Evolutionary conservation across 2,113 vertebrate genomes (phyloP).

Genomic region (Tauraco erythrolophus): DNA sequence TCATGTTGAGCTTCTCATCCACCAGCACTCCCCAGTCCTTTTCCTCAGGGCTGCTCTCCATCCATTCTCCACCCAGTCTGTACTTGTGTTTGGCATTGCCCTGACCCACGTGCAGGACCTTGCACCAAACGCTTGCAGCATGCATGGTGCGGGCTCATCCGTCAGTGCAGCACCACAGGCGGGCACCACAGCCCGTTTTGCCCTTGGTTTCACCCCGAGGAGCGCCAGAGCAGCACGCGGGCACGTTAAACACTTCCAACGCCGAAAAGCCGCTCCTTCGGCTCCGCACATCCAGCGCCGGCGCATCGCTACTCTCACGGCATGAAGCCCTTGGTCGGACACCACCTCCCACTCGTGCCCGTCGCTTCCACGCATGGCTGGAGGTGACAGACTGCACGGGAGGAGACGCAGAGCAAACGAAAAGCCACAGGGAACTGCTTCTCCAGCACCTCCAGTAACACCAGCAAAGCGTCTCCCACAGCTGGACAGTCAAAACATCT

Average conservation of each 20-base stretch:
- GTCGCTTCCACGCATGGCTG: rapidly evolving
- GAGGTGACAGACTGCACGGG: neutral
- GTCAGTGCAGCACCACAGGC: neutral
- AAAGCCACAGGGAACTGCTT: neutral
- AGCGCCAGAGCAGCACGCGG: rapidly evolving
- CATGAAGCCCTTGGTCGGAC: neutral
- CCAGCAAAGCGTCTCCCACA: neutral
- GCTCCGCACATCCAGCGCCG: neutral
- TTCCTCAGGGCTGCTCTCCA: too few relatives aligned
- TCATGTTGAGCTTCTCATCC: too few relatives aligned
- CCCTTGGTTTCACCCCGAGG: neutral
- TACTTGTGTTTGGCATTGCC: too few relatives aligned
- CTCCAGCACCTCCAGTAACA: rapidly evolving
- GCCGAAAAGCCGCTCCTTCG: neutral
- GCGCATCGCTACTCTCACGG: neutral
- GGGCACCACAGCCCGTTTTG: neutral
- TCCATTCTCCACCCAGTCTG: too few relatives aligned
- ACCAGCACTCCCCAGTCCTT: too few relatives aligned
- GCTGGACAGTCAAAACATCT: neutral
- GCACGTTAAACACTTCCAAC: neutral
- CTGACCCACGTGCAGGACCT: too few relatives aligned
- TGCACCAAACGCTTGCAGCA: neutral
- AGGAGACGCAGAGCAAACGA: rapidly evolving
- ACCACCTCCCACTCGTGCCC: neutral
- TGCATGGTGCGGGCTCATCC: neutral